phyloP scores from a whole-genome alignment of 2,797 vertebrate genomes.

The Meda fulgida region DNA sequence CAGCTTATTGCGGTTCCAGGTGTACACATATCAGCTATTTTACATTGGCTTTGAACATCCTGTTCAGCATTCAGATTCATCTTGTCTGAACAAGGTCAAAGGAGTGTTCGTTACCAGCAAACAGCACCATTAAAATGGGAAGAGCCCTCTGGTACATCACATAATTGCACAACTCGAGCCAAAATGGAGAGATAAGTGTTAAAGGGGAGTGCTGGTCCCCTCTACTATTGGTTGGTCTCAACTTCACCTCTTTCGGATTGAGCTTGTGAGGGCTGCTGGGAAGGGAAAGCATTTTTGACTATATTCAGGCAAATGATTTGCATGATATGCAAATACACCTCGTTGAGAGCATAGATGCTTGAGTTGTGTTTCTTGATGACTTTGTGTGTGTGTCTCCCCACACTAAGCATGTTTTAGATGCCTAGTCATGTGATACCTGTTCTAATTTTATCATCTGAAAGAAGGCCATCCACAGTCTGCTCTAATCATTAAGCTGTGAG shows the following conservation, averaged over 20 bases:
- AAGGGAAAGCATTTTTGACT: slow-evolving; percentile 55
- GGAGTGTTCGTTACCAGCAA: not conserved
- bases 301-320: slow-evolving; percentile 27
- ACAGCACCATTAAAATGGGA: not conserved
- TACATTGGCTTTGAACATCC: not conserved
- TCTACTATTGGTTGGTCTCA: not conserved
- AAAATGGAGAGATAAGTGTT: slow-evolving; percentile 18
- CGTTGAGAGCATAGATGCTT: not conserved
- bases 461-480: slow-evolving; percentile 63
- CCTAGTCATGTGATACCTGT: slow-evolving; percentile 82
- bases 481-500: slow-evolving; percentile 12
- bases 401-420: slow-evolving; percentile 75
- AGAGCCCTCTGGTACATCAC: not conserved
- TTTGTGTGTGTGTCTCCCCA: slow-evolving; percentile 70
- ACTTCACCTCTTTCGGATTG: slow-evolving; percentile 23
- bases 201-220: not conserved
- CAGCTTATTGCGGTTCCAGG: not conserved
- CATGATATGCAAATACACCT: slow-evolving; percentile 24
- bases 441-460: slow-evolving; percentile 82
- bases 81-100: not conserved
- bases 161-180: slow-evolving; percentile 15
- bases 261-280: slow-evolving; percentile 56
- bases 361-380: slow-evolving; percentile 41
- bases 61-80: not conserved
- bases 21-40: not conserved